These are phyloP conservation scores for Congeria kusceri DNA, from an alignment of 2,888 invertebrate genomes.

Conservation along the genomic window DNA sequence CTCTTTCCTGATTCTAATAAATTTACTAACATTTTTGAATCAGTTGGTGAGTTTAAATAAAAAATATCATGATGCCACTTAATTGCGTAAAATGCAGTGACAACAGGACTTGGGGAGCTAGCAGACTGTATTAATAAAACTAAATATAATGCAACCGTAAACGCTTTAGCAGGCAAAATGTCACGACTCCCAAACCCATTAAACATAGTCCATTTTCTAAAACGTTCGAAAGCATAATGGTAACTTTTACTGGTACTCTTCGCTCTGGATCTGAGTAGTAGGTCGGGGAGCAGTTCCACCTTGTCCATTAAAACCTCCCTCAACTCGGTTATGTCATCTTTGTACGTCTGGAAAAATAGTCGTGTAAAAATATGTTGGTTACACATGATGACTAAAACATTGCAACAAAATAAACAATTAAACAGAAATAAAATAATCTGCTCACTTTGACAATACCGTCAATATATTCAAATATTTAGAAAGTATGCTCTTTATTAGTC, in stretches of 20 bases:
- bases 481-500: no score
- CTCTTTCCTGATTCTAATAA: constrained; percentile 33
- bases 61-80: constrained; percentile 31
- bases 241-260: constrained; percentile 14
- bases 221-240: constrained; percentile 13
- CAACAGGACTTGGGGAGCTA: constrained; percentile 19
- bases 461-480: no score
- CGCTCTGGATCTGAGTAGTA: constrained; percentile 14
- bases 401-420: no score
- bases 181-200: constrained; percentile 19
- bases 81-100: constrained; percentile 29
- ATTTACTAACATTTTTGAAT: constrained; percentile 23
- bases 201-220: constrained; percentile 10
- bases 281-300: constrained; percentile 32
- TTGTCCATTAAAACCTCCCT: constrained; percentile 28
- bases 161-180: constrained; percentile 8
- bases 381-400: no score
- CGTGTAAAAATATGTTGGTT: background rate
- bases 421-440: no score
- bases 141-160: constrained; percentile 37
- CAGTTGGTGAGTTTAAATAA: constrained; percentile 10
- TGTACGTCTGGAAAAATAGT: constrained; percentile 20
- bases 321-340: constrained; percentile 13
- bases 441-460: no score
- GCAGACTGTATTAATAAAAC: constrained; percentile 33